Evolutionary conservation across 2,113 vertebrate genomes (phyloP), one percentile per base, ranked within the genome.

Genomic region (Colaptes auratus): DNA sequence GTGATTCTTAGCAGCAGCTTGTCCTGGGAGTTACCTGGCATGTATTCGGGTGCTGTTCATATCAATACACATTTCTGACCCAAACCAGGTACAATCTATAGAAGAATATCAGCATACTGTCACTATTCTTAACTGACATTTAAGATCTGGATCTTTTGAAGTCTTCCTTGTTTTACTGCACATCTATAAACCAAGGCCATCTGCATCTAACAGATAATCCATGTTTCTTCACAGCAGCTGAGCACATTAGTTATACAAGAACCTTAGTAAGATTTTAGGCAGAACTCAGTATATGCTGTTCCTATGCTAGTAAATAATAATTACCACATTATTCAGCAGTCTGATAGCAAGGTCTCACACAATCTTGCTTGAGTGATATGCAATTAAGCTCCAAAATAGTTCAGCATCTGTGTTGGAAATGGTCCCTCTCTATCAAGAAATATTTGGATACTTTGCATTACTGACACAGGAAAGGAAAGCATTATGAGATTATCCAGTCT

Each of bases 341-440:
- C 65, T 73, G 31, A 61, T 25, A 60, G 31, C 42, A 87, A 89
- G 7, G 33, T 52, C 36, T 60, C 14, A 52, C 33, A 42, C 6
- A 10, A 63, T 28, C 50, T 58, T 79, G 21, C 42, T 56, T 65
- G 16, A 74, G 55, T 27, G 12, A 82, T 12, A 36, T 4, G 39
- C 0, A 0, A 44, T 35, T 78, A 78, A 69, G 6, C 23, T 63
- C 12, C 10, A 2, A 55, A 76, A n/a, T 28, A 78, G 12, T 42
- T 75, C 14, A 44, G 35, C n/a, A 79, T 39, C 25, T 36, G 4
- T 39, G 12, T 7, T 52, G 21, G 18, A 91, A 72, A 65, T 24
- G 11, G 5, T 82, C 19, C 20, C 33, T 12, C 33, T 12, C 3
- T 16, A 76, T 6, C 16, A 75, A 30, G 16, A 82, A 85, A 59